Percentiles rank a stretch among this genome's conserved stretches.
phyloP scores from a whole-genome alignment of 2,888 invertebrate genomes.

The Lasioglossum pauxillum region DNA sequence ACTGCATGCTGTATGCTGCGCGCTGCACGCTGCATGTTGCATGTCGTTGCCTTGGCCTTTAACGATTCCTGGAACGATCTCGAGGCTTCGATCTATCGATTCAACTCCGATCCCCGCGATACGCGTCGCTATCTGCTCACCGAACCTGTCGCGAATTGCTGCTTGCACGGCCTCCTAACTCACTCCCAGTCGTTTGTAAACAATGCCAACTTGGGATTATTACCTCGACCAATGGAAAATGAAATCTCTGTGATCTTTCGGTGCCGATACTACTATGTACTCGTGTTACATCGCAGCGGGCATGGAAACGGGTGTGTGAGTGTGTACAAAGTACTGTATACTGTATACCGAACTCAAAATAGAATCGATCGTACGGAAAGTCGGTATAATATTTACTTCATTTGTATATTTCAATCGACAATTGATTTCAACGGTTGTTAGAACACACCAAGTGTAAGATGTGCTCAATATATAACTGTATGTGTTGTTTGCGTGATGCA shows the following conservation, averaged over 20 bases:
- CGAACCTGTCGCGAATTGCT: conserved; percentile 24
- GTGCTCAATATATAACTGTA: neutral
- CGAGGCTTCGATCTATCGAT: conserved; percentile 70
- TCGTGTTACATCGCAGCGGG: conserved; percentile 28
- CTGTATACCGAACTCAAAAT: too few species aligned
- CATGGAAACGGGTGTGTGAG: neutral
- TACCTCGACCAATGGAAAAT: conserved; percentile 16
- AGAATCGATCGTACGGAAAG: too few species aligned
- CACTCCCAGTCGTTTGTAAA: conserved; percentile 42
- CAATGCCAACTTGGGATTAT: conserved; percentile 23
- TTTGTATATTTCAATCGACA: too few species aligned
- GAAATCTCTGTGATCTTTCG: conserved; percentile 31
- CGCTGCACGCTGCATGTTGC: conserved; percentile 2
- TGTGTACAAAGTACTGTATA: neutral
- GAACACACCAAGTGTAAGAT: neutral
- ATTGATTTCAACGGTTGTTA: too few species aligned
- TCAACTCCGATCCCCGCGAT: conserved; percentile 61
- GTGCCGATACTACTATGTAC: neutral
- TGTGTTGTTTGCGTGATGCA: neutral
- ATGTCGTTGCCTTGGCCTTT: conserved; percentile 73
- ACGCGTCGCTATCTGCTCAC: conserved; percentile 21
- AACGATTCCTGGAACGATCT: conserved; percentile 73
- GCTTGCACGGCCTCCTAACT: neutral
- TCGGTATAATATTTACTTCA: too few species aligned
- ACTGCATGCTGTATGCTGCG: neutral